A percentile compares a stretch with the other conserved stretches of the same genome.
These are phyloP conservation scores for Idaea biselata DNA, from an alignment of 2,888 invertebrate genomes.

Conservation along the genomic window DNA sequence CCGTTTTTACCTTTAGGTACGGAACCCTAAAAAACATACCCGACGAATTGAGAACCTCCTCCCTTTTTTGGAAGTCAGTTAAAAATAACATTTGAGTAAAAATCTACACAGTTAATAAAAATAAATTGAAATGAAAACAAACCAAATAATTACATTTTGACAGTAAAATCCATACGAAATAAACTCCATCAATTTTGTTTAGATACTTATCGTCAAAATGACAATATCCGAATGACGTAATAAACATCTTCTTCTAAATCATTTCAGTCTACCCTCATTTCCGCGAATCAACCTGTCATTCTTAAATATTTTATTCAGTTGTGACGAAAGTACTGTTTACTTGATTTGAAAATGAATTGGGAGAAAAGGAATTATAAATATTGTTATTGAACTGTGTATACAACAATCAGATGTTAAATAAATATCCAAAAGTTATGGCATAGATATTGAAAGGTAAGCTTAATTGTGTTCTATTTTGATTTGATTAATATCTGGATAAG, in stretches of 20 bases:
- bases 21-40: no score
- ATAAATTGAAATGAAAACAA: no score
- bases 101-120: no score
- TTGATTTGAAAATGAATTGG: constrained; percentile 14
- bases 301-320: not conserved
- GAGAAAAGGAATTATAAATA: constrained; percentile 6
- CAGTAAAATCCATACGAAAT: no score
- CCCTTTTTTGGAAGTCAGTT: no score
- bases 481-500: not conserved
- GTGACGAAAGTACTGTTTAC: constrained; percentile 21
- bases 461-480: not conserved
- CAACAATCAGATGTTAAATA: not conserved
- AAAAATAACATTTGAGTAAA: no score
- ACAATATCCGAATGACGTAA: not conserved
- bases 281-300: not conserved
- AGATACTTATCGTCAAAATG: no score
- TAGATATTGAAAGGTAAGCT: not conserved
- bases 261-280: constrained; percentile 10
- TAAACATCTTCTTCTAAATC: not conserved
- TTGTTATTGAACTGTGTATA: not conserved
- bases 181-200: no score
- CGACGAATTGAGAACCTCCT: no score
- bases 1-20: no score
- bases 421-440: not conserved
- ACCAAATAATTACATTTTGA: no score